Evolutionary conservation across 2,888 invertebrate genomes (phyloP), one percentile per base, ranked within the genome.

Genomic region (Cheilosia variabilis): DNA sequence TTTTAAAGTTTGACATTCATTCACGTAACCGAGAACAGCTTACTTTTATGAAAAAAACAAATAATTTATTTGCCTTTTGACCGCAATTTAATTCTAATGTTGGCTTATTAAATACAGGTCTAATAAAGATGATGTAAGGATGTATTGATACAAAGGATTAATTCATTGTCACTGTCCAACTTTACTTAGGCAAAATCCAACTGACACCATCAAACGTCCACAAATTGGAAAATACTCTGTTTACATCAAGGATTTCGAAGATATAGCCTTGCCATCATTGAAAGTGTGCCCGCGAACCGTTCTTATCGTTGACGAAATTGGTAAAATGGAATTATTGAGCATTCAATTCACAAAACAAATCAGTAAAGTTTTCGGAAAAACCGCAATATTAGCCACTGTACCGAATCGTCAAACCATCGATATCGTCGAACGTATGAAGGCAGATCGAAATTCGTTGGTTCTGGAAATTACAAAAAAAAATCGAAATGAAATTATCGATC

Each of bases 211-310:
- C 2, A 81, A 62, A 1, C 87, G 89, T 1, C 90, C 90, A 13
- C 92, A 89, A 89, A 93, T 95, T n/a, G 95, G 95, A 13, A 94
- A 94, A 88, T 96, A 95, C 89, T 91, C 91, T 13, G 95, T 96
- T 1, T 93, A 94, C 87, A 87, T 94, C 2, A 89, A 93, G 31
- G 93, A 94, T 4, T 95, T 95, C 90, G 95, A 95, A 91, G 89
- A 91, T n/a, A 84, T 93, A 4, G 93, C 93, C 0, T 81, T 95
- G 53, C 94, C 94, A 15, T 58, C 93, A 5, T 37, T 91, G 2
- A 57, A 71, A 10, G 9, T 19, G 7, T 10, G n/a, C n/a, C 88
- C 94, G 52, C 87, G 90, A 0, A 63, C 87, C 1, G 68, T 91
- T 45, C 34, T 91, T 4, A 69, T 92, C 6, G 87, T 92, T 37